These are phyloP conservation scores for Acleris emargana DNA, from an alignment of 2,888 invertebrate species.

Conservation along the genomic window DNA sequence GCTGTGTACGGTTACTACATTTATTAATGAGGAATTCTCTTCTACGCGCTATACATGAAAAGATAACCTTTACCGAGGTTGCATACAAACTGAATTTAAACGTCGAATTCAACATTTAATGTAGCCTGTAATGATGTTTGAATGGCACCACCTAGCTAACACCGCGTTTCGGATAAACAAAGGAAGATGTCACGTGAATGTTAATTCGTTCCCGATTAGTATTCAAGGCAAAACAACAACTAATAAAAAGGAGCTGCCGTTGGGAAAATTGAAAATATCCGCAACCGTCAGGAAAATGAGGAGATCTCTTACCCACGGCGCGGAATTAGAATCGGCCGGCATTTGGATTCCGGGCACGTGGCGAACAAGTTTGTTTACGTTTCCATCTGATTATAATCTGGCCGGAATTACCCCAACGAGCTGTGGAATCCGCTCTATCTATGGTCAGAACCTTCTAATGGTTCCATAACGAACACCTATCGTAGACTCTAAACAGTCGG, in stretches of 20 bases:
- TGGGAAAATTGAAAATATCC: constrained; percentile 83
- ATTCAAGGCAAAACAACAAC: constrained; percentile 80
- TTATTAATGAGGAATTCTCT: neutral
- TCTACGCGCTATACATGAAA: neutral
- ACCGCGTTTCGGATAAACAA: constrained; percentile 54
- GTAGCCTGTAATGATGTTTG: constrained; percentile 25
- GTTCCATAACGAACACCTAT: neutral
- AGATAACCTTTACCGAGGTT: neutral
- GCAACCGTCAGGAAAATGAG: constrained; percentile 80
- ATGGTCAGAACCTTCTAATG: neutral
- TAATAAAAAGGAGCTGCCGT: constrained; percentile 78
- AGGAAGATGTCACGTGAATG: constrained; percentile 65
- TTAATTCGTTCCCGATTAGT: constrained; percentile 72
- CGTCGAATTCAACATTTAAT: constrained; percentile 12
- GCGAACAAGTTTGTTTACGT: constrained; percentile 75
- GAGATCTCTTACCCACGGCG: constrained; percentile 73
- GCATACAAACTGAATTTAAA: constrained; percentile 6
- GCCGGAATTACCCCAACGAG: constrained; percentile 20
- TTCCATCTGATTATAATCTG: constrained; percentile 65
- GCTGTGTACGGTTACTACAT: constrained; percentile 11
- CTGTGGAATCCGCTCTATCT: constrained; percentile 5
- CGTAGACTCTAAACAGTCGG: neutral
- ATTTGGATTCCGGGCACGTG: constrained; percentile 70
- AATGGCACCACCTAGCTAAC: constrained; percentile 34
- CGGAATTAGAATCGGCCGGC: constrained; percentile 69